Conservation (phyloP, 2,113 vertebrate genomes). For the Falcunculus frontatus region DNA sequence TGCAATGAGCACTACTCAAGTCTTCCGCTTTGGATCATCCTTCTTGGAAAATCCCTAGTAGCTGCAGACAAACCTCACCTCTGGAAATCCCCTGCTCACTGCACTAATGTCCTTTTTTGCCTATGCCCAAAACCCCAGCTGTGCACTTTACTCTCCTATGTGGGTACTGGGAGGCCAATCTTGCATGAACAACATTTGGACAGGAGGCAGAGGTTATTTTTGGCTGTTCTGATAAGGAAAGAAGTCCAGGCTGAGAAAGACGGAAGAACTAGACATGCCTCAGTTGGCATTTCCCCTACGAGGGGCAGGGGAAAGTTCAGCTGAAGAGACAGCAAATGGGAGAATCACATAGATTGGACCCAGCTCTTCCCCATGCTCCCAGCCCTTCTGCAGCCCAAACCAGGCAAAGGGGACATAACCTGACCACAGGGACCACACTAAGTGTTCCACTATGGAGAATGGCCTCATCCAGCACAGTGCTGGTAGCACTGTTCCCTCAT, state of each 20-base stretch:
- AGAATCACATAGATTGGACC: not conserved
- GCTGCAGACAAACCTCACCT: not conserved
- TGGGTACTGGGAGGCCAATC: not conserved
- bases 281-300: not conserved
- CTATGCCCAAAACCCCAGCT: not conserved
- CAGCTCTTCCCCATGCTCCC: not conserved
- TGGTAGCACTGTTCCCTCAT: not conserved
- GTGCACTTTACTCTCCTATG: not conserved
- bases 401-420: not conserved
- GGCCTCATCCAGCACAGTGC: not conserved
- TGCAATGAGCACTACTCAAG: not conserved
- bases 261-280: not conserved
- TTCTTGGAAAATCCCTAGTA: not conserved
- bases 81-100: not conserved
- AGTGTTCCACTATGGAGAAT: not conserved
- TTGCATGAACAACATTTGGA: not conserved
- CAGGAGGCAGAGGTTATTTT: not conserved
- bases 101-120: not conserved
- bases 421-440: not conserved
- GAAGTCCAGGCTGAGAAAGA: not conserved
- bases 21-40: not conserved
- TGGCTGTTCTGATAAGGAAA: not conserved
- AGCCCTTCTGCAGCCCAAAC: not conserved
- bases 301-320: not conserved
- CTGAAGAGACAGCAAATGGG: not conserved